Conservation (phyloP, 2,113 vertebrate genomes). For the Lepus europaeus region DNA sequence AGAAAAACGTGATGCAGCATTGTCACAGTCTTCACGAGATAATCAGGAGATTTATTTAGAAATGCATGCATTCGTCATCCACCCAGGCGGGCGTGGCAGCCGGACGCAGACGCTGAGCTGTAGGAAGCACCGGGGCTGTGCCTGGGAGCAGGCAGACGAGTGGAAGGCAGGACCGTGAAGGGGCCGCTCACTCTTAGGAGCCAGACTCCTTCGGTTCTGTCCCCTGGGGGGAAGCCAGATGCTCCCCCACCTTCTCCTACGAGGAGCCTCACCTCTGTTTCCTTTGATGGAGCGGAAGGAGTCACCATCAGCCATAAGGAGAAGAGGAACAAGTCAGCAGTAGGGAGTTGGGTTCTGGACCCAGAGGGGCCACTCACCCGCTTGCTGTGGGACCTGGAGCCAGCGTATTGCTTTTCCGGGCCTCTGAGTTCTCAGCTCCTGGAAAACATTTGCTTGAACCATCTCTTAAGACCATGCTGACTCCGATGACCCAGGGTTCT, state of each 20-base stretch:
- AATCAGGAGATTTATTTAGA: constrained; percentile 26
- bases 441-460: background rate
- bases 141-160: background rate
- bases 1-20: background rate
- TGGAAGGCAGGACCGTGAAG: rapidly evolving
- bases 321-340: background rate
- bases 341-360: background rate
- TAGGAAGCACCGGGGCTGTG: background rate
- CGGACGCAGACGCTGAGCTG: background rate
- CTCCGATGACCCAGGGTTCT: background rate
- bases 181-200: background rate
- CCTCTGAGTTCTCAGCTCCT: background rate
- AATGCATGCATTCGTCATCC: background rate
- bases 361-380: background rate
- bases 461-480: background rate
- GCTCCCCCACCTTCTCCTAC: background rate
- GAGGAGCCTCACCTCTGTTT: background rate
- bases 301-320: background rate
- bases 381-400: background rate
- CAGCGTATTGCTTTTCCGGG: background rate
- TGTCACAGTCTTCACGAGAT: background rate
- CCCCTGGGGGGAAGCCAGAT: background rate
- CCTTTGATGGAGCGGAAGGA: background rate
- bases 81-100: background rate
- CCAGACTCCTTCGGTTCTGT: background rate